A percentile compares a stretch with the other conserved stretches of the same genome.
Evolutionary conservation across 1,140 invertebrate genomes (phyloP).

Genomic region (Lepidurus arcticus): DNA sequence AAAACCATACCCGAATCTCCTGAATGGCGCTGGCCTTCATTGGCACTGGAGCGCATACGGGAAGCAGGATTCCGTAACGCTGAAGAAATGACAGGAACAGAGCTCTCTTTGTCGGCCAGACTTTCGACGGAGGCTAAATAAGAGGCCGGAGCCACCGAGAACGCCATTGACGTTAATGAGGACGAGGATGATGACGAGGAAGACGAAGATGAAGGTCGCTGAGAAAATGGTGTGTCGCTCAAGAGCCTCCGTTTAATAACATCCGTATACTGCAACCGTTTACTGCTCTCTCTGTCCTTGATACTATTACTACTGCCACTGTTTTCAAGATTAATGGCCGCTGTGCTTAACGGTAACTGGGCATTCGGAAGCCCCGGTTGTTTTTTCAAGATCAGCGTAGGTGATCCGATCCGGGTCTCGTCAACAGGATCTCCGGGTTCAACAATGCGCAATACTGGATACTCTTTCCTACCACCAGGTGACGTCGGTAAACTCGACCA

Average conservation of each 20-base stretch:
- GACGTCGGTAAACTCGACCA: constrained; percentile 7
- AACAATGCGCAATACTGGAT: constrained; percentile 31
- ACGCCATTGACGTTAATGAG: constrained; percentile 57
- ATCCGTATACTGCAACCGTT: constrained; percentile 14
- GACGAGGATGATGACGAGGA: constrained; percentile 62
- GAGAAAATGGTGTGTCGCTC: neutral
- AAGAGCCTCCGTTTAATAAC: constrained; percentile 4
- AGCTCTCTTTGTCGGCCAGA: constrained; percentile 49
- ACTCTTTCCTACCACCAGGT: neutral
- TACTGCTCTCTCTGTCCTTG: neutral
- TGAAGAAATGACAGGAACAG: constrained; percentile 26
- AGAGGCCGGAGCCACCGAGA: constrained; percentile 44
- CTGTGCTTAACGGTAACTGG: neutral
- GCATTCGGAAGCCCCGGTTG: neutral
- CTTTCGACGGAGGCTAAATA: constrained; percentile 74
- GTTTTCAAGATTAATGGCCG: neutral
- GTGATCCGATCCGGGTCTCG: neutral
- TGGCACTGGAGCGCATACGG: constrained; percentile 48
- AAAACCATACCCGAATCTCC: neutral
- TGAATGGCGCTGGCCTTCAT: constrained; percentile 35
- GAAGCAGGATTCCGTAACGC: constrained; percentile 1
- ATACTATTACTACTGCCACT: neutral
- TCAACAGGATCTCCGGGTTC: constrained; percentile 32
- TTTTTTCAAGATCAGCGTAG: constrained; percentile 12
- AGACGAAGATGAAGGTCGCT: constrained; percentile 54